Evolutionary conservation across 2,888 invertebrate species (phyloP).

Genomic region (Torymus tubicola): DNA sequence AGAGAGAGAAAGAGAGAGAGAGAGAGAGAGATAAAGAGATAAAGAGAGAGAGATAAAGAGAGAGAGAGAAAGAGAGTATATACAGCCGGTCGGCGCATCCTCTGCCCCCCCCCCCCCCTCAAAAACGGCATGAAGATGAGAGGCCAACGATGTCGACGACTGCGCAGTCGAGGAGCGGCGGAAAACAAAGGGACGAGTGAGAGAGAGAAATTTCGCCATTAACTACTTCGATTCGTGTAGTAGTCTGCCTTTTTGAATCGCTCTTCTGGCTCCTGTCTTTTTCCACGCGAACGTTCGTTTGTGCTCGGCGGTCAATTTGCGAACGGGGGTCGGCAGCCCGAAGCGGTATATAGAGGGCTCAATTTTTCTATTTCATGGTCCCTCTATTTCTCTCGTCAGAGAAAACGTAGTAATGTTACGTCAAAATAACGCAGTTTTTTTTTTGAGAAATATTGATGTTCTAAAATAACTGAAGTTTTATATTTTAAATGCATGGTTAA

Average conservation of each 20-base stretch:
- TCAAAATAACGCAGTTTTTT: no score
- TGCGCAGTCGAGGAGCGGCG: constrained; percentile 12
- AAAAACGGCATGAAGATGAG: constrained; percentile 26
- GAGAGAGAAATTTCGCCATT: neutral
- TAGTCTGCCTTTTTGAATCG: neutral
- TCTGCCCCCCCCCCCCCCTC: neutral
- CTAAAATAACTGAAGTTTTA: no score
- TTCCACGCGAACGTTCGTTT: neutral
- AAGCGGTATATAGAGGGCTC: no score
- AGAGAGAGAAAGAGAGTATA: neutral
- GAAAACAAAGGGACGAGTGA: constrained; percentile 15
- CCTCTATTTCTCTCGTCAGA: no score
- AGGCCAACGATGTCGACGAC: constrained; percentile 10
- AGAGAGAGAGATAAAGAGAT: no score
- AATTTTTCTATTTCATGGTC: no score
- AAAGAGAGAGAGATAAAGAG: no score
- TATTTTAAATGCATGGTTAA: no score
- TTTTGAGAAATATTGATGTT: no score
- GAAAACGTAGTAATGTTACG: no score
- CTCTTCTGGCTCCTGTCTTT: neutral
- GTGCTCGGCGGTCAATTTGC: neutral
- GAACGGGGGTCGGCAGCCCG: neutral
- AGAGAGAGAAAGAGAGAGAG: no score
- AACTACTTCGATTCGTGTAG: neutral
- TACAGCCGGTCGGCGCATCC: neutral